These are phyloP conservation scores for Agapostemon virescens DNA, from an alignment of 2,888 invertebrate genomes.

Conservation along the genomic window DNA sequence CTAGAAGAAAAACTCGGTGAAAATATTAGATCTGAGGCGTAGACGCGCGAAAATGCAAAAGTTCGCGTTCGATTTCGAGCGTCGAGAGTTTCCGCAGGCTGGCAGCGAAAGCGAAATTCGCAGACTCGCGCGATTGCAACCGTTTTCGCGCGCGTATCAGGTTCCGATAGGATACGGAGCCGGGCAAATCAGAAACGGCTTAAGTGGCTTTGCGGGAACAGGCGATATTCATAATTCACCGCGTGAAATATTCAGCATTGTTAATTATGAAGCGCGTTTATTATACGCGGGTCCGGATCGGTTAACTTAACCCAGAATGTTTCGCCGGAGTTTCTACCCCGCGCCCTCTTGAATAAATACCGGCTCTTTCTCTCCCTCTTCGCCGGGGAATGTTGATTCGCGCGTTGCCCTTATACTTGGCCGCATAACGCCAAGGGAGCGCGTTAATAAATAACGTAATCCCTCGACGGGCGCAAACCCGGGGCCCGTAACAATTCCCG, in stretches of 20 bases:
- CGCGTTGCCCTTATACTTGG: conserved; percentile 21
- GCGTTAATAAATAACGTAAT: conserved; percentile 44
- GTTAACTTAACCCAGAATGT: conserved; percentile 34
- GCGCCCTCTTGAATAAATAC: conserved; percentile 39
- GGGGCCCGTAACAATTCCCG: not conserved
- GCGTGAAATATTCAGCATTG: conserved; percentile 37
- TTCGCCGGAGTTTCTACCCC: conserved; percentile 25
- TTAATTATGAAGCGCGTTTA: conserved; percentile 46
- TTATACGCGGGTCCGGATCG: conserved; percentile 34
- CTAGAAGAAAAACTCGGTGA: not conserved
- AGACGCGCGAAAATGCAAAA: no score
- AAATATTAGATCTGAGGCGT: no score
- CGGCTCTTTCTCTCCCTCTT: not conserved
- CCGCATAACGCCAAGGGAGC: conserved; percentile 25
- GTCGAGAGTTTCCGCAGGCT: not conserved
- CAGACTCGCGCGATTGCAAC: not conserved
- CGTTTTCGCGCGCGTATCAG: not conserved
- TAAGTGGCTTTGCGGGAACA: not conserved
- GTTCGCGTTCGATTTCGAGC: no score
- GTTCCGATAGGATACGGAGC: not conserved
- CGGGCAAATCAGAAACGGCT: conserved; percentile 7
- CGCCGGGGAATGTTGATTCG: conserved; percentile 28
- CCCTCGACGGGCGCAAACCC: conserved; percentile 1
- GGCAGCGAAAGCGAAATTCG: no score
- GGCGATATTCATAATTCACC: conserved; percentile 29